Evolutionary conservation across 2,113 vertebrate genomes (phyloP).

Genomic region (Actenoides lindsayi): DNA sequence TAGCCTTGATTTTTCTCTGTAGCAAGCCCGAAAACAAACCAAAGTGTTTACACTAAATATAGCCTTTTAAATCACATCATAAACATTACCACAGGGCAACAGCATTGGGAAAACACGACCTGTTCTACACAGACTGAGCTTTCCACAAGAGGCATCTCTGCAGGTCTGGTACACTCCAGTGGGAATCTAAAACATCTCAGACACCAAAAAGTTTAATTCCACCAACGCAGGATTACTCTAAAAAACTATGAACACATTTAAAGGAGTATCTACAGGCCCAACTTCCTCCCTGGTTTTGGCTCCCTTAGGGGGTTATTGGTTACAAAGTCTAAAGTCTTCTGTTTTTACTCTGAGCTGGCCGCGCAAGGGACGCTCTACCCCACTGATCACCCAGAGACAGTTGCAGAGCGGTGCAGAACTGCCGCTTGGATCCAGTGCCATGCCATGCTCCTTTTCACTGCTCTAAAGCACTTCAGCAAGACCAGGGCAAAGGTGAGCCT

Average conservation of each 20-base stretch:
- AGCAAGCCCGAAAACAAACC: constrained; percentile 33
- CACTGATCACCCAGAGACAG: neutral
- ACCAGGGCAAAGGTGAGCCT: neutral
- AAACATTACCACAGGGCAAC: constrained; percentile 5
- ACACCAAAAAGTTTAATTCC: neutral
- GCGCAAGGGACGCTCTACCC: neutral
- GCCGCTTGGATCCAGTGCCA: neutral
- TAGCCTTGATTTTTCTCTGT: constrained; percentile 10
- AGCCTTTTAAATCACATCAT: constrained; percentile 32
- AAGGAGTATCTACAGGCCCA: neutral
- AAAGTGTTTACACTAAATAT: constrained; percentile 46
- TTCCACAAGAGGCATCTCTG: neutral
- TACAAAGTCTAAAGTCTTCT: neutral
- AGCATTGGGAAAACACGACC: constrained; percentile 18
- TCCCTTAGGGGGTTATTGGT: neutral
- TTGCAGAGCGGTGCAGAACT: neutral
- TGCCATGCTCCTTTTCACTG: neutral
- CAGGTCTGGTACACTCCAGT: neutral
- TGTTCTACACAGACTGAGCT: neutral
- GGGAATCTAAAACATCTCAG: neutral
- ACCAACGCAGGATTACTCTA: neutral
- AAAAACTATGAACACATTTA: neutral
- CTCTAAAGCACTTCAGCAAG: neutral
- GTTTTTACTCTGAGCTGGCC: neutral
- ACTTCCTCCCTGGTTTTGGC: neutral